phyloP scores from a whole-genome alignment of 2,888 invertebrate genomes.

The Spodoptera picta region DNA sequence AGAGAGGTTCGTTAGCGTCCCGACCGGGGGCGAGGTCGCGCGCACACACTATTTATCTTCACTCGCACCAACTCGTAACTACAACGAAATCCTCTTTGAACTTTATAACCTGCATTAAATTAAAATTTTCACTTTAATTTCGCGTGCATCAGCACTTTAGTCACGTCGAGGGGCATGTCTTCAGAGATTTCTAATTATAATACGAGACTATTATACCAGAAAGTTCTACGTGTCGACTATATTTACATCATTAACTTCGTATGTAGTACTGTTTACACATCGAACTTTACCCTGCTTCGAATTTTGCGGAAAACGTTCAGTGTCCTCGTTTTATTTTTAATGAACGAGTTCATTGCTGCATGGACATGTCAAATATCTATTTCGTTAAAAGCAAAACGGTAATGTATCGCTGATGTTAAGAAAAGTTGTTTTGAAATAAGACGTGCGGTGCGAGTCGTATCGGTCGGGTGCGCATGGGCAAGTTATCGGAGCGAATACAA shows the following conservation, averaged over 20 bases:
- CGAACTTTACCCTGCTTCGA: constrained; percentile 75
- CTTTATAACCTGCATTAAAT: constrained; percentile 66
- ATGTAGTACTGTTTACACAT: constrained; percentile 69
- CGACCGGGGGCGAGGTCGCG: constrained; percentile 82
- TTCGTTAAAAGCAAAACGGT: constrained; percentile 69
- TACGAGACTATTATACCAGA: constrained; percentile 32
- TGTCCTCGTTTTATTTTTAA: constrained; percentile 36
- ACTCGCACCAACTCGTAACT: constrained; percentile 61
- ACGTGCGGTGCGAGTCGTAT: constrained; percentile 83
- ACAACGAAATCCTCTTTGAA: constrained; percentile 57
- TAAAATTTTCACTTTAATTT: constrained; percentile 56
- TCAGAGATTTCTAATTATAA: constrained; percentile 48
- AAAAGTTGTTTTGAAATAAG: constrained; percentile 83
- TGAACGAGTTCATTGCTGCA: constrained; percentile 71
- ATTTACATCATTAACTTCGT: constrained; percentile 82
- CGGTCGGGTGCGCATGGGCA: constrained; percentile 88
- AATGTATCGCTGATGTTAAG: constrained; percentile 77
- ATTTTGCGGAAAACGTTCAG: constrained; percentile 49
- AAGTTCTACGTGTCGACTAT: constrained; percentile 62
- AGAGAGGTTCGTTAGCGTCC: constrained; percentile 82
- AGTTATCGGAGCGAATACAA: constrained; percentile 89
- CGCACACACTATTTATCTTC: constrained; percentile 76
- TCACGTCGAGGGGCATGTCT: constrained; percentile 22
- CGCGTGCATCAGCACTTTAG: constrained; percentile 36
- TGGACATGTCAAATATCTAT: constrained; percentile 60